Evolutionary conservation across 2,888 invertebrate genomes (phyloP).

Genomic region (Epinotia nisella): DNA sequence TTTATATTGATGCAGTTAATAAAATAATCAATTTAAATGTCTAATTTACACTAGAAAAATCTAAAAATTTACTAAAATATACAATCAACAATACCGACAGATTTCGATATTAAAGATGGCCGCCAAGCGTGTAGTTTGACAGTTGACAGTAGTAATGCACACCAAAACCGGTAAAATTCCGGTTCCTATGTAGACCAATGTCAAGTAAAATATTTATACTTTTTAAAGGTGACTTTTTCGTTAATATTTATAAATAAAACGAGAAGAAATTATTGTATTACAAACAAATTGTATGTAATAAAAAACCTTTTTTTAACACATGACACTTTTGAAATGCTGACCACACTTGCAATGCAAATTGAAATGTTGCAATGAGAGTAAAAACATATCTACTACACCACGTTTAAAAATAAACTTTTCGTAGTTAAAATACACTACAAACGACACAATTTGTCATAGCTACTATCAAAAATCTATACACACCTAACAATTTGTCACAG

Average conservation of each 20-base stretch:
- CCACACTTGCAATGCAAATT: background rate
- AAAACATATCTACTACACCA: background rate
- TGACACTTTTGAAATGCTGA: background rate
- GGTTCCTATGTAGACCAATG: background rate
- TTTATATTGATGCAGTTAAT: background rate
- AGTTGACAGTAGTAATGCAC: conserved; percentile 35
- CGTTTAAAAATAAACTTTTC: background rate
- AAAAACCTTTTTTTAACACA: background rate
- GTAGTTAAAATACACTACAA: too few relatives aligned
- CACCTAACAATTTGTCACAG: too few relatives aligned
- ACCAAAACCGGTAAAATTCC: conserved; percentile 9
- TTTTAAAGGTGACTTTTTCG: too few relatives aligned
- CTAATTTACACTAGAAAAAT: conserved; percentile 2
- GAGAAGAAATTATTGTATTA: background rate
- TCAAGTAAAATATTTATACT: too few relatives aligned
- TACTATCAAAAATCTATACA: too few relatives aligned
- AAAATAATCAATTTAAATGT: conserved; percentile 16
- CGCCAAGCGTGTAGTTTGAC: conserved; percentile 48
- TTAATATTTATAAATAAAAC: background rate
- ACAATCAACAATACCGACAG: conserved; percentile 46
- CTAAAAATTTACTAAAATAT: conserved; percentile 26
- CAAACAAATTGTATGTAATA: too few relatives aligned
- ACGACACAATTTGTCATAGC: too few relatives aligned
- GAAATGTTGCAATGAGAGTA: background rate
- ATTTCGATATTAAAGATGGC: conserved; percentile 47